Percentiles rank a stretch among this genome's conserved stretches.
These are phyloP conservation scores for Mustela nigripes DNA, from an alignment of 2,113 vertebrate species.

Conservation along the genomic window DNA sequence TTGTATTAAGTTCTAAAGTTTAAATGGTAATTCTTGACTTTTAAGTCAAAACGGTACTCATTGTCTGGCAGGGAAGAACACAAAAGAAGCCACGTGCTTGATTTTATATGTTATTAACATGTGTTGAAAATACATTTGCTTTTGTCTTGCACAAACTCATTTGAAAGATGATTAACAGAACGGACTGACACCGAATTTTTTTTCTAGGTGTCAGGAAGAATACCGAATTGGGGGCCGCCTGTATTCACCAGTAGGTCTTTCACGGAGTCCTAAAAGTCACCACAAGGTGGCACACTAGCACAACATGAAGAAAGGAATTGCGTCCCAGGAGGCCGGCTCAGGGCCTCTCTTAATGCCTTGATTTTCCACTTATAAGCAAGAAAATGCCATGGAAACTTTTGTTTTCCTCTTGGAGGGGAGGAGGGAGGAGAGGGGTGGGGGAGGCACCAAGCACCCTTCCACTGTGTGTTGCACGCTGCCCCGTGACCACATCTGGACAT, in stretches of 20 bases:
- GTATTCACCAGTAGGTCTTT: not conserved
- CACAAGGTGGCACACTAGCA: conserved; percentile 89
- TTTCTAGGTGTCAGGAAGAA: conserved; percentile 29
- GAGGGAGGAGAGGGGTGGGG: not conserved
- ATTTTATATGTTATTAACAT: not conserved
- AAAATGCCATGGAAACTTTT: conserved; percentile 81
- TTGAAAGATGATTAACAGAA: conserved; percentile 48
- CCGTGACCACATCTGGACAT: conserved; percentile 48
- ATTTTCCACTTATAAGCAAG: conserved; percentile 62
- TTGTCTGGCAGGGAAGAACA: not conserved
- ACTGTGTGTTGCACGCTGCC: conserved; percentile 15
- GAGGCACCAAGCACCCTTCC: conserved; percentile 39
- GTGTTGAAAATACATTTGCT: conserved; percentile 7
- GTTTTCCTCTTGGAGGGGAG: conserved; percentile 61
- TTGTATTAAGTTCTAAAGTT: conserved; percentile 15
- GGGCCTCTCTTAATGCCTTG: conserved; percentile 61
- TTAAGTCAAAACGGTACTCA: conserved; percentile 32
- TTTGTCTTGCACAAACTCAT: conserved; percentile 27
- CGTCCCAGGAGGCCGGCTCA: conserved; percentile 3
- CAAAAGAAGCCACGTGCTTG: not conserved
- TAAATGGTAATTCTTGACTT: conserved; percentile 15
- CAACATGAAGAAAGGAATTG: conserved; percentile 72
- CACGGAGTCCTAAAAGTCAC: conserved; percentile 68
- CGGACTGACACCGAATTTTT: conserved; percentile 40
- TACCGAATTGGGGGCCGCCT: not conserved